A percentile compares a stretch with the other conserved stretches of the same genome.
Conservation (phyloP, 1,140 invertebrate genomes). For the Diorhabda carinulata region DNA sequence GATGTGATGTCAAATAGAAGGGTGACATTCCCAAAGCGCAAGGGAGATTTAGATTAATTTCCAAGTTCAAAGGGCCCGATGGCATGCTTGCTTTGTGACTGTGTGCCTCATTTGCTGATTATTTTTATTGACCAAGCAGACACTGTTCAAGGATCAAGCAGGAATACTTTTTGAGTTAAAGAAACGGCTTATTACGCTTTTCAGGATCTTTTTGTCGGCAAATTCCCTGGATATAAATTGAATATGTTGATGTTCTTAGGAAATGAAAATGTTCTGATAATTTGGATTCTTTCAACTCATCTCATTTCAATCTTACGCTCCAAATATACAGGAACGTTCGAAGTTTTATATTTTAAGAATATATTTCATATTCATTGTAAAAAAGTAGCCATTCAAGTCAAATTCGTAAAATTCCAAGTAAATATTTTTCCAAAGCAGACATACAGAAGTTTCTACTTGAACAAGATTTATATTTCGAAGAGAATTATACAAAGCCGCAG, state of each 20-base stretch:
- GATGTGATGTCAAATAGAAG: slow-evolving; percentile 35
- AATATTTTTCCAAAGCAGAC: too few relatives aligned
- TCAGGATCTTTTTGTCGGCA: slow-evolving; percentile 5
- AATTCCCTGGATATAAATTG: not conserved
- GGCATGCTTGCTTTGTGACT: slow-evolving; percentile 38
- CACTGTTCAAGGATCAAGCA: slow-evolving; percentile 12
- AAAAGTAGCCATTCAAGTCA: too few relatives aligned
- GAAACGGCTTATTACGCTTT: slow-evolving; percentile 17
- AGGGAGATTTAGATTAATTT: slow-evolving; percentile 40
- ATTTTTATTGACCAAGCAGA: slow-evolving; percentile 39
- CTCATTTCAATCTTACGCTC: too few relatives aligned
- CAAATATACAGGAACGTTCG: too few relatives aligned
- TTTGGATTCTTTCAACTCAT: too few relatives aligned
- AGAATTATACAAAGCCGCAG: too few relatives aligned
- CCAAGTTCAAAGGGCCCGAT: slow-evolving; percentile 38
- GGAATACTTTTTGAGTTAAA: slow-evolving; percentile 19
- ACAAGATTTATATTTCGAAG: too few relatives aligned
- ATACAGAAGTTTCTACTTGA: too few relatives aligned
- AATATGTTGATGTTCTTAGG: not conserved
- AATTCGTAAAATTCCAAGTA: too few relatives aligned
- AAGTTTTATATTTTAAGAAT: too few relatives aligned
- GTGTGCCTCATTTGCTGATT: slow-evolving; percentile 41
- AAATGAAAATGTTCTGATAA: too few relatives aligned
- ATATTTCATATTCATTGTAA: too few relatives aligned
- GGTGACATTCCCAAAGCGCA: slow-evolving; percentile 34